phyloP scores from a whole-genome alignment of 2,797 vertebrate species.

The Platalea minor region DNA sequence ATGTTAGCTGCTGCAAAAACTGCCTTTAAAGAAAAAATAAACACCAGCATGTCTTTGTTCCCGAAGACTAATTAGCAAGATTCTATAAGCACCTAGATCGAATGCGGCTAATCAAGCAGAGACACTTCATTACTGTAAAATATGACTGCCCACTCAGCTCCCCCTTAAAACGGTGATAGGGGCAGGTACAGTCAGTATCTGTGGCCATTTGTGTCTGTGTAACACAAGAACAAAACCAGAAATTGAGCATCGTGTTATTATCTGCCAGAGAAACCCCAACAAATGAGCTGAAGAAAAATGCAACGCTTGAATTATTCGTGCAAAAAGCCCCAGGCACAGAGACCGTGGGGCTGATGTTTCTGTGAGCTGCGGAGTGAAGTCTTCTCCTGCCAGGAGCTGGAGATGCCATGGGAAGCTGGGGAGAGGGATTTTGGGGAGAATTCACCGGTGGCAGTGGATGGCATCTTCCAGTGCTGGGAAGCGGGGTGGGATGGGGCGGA shows the following conservation, averaged over 20 bases:
- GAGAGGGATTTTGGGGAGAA: not conserved
- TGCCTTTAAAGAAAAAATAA: slow-evolving; percentile 19
- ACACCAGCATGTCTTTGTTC: not conserved
- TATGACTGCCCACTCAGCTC: not conserved
- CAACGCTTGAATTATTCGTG: not conserved
- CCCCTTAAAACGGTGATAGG: not conserved
- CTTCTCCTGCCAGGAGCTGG: not conserved
- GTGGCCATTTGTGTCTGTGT: not conserved
- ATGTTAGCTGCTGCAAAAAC: not conserved
- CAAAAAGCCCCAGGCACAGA: not conserved
- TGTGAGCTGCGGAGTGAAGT: not conserved
- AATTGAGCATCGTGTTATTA: not conserved
- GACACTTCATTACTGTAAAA: not conserved
- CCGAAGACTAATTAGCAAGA: slow-evolving; percentile 19
- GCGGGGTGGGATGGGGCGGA: not conserved
- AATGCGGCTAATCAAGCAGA: slow-evolving; percentile 14
- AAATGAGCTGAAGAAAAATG: not conserved
- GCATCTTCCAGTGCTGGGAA: not conserved
- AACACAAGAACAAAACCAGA: not conserved
- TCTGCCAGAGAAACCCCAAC: not conserved
- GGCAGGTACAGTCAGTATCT: not conserved
- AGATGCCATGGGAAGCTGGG: not conserved
- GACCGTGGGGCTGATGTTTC: not conserved
- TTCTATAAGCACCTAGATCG: not conserved
- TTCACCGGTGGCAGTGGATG: not conserved